Evolutionary conservation across 2,797 vertebrate species (phyloP).

Genomic region (Schizothorax lantsangensis): DNA sequence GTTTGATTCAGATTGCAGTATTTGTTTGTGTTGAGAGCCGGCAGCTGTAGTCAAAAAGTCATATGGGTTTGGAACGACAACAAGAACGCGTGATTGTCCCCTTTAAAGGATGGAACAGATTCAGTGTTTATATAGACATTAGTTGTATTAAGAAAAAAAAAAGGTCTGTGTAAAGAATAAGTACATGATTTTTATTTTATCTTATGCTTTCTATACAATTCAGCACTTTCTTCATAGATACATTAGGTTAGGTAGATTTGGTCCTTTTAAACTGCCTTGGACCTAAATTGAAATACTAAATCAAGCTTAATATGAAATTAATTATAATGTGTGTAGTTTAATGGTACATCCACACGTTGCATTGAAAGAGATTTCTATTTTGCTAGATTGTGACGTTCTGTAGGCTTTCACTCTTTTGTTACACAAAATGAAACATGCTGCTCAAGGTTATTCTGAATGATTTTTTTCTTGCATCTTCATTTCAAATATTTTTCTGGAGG

Average conservation of each 20-base stretch:
- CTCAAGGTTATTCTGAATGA: constrained; percentile 17
- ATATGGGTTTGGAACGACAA: not conserved
- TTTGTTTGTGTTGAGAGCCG: not conserved
- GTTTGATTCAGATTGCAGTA: not conserved
- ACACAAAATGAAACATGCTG: not conserved
- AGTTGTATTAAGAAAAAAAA: not conserved
- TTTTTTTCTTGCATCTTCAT: not conserved
- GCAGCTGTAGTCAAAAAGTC: not conserved
- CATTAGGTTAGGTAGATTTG: not conserved
- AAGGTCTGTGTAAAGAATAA: not conserved
- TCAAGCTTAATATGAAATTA: not conserved
- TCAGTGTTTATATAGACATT: not conserved
- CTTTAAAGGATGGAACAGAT: not conserved
- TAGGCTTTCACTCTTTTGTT: not conserved
- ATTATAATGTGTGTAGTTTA: not conserved
- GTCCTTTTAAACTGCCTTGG: not conserved
- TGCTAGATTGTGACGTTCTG: not conserved
- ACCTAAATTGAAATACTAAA: constrained; percentile 5
- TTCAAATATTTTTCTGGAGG: not conserved
- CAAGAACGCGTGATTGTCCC: not conserved
- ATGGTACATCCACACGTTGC: not conserved
- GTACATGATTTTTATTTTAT: not conserved
- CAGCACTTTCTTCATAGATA: not conserved
- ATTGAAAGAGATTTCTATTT: not conserved
- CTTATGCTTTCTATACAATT: too few species aligned